Evolutionary conservation across 2,797 vertebrate species (phyloP), one percentile per base, ranked within the genome.

Genomic region (Anableps anableps): DNA sequence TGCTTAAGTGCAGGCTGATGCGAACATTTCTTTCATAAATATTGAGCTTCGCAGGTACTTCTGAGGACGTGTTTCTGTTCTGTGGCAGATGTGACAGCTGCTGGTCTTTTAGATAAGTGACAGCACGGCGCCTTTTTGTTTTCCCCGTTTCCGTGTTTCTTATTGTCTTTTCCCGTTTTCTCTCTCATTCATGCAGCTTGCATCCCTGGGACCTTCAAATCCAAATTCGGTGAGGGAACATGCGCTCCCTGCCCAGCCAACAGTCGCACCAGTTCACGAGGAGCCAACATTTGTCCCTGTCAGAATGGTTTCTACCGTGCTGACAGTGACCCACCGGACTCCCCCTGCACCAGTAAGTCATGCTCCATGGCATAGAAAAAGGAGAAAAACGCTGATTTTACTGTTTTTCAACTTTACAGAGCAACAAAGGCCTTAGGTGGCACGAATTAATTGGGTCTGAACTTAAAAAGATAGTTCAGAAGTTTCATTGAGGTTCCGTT

Each of bases 301-400:
- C 96, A 97, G 77, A 97, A 74, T 0, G 95, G 97, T 73, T 99
- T 97, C 95, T 97, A 97, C 93, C 97, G 98, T 0, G 96, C 98
- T 2, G 98, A 99, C 93, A 96, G 95, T 0, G 98, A 99, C 90
- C 88, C 96, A 0, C 95, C 98, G 0, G 97, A 99, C 93, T 96
- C 96, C 0, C 92, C 96, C 89, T 99, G 98, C 94, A 99, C 98
- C 93, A 97, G 98, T 99, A 95, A 98, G 98, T 93, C 82, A 77
- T 68, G 72, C 71, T 75, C 80, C 23, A 45, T 48, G 74, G 81
- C 77, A 60, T 58, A 51, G 0, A 34, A 73, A n/a, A 72, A 47
- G 4, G 21, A 17, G 34, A 36, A 48, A 5, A 23, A 45, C n/a
- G n/a, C n/a, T n/a, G n/a, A n/a, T n/a, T n/a, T n/a, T n/a, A n/a